phyloP scores from a whole-genome alignment of 1,140 invertebrate genomes.

The Scaptomyza hsui region DNA sequence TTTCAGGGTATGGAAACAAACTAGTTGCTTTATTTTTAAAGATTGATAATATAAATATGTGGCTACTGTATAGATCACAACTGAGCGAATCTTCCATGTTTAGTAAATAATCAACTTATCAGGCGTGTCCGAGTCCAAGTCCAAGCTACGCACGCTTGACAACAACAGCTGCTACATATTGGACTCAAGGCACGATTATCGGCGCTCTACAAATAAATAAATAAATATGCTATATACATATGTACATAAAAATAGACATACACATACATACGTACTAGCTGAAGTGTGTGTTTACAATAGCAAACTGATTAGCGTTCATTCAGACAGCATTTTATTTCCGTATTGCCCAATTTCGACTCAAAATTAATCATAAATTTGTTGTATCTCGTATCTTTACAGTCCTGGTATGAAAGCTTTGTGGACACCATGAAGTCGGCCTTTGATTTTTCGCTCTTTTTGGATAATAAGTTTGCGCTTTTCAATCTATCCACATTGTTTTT shows the following conservation, averaged over 20 bases:
- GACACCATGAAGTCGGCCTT: conserved; percentile 90
- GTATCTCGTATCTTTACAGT: conserved; percentile 84
- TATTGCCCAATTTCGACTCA: conserved; percentile 23
- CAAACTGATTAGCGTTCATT: conserved; percentile 34
- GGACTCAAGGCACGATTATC: conserved; percentile 43
- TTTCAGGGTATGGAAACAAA: too few species aligned
- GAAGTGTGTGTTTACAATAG: conserved; percentile 9
- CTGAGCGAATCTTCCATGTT: neutral
- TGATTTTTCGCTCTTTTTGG: conserved; percentile 92
- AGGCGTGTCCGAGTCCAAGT: conserved; percentile 35
- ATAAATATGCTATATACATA: conserved; percentile 7
- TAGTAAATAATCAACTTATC: conserved; percentile 26
- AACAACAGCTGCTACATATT: conserved; percentile 50
- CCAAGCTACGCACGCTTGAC: conserved; percentile 48
- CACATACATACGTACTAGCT: conserved; percentile 1
- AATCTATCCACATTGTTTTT: conserved; percentile 93
- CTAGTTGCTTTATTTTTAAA: too few species aligned
- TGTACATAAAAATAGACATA: conserved; percentile 2
- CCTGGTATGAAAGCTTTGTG: conserved; percentile 90
- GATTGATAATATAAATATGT: neutral
- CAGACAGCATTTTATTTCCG: conserved; percentile 45
- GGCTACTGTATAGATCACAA: neutral
- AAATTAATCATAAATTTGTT: conserved; percentile 19
- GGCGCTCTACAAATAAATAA: conserved; percentile 23
- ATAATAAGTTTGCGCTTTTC: conserved; percentile 91